Evolutionary conservation across 2,797 vertebrate species (phyloP), one percentile per base, ranked within the genome.

Genomic region (Vipera latastei): DNA sequence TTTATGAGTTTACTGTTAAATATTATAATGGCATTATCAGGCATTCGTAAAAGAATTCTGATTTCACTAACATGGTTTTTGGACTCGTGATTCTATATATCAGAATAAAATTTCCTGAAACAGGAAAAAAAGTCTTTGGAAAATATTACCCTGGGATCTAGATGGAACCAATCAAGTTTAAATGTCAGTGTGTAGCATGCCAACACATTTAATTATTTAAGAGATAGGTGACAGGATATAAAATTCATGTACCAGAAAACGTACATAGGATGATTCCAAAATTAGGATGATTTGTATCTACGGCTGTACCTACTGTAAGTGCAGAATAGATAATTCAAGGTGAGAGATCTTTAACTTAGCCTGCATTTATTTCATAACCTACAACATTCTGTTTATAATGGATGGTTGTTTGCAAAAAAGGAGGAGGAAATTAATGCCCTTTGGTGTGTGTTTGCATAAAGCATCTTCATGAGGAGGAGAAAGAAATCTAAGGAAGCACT

Each of bases 1-100:
- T 87, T n/a, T 59, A n/a, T 22, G 22, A 14, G 7, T 60, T 55
- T 48, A n/a, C 16, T 38, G 25, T 63, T 90, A 91, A 90, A 63
- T 61, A 86, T 86, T 85, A 89, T 89, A 55, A 11, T 91, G 57
- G 38, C 91, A 16, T 93, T 53, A 91, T 83, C 44, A 88, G 11
- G 61, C 12, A 93, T 65, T 73, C 65, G 26, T 51, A 56, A 91
- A 63, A 51, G 89, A 57, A 91, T 91, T 83, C 91, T 78, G 78
- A 83, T 44, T 88, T 32, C 26, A 28, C 22, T 86, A 89, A 57
- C 48, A 57, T 86, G 83, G 53, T 92, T 92, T 9, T 78, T 55
- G n/a, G 61, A 78, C 32, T 28, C 3, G 69, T 90, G 61, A 44
- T 38, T 86, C 20, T 60, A 5, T 60, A 32, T n/a, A 90, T 73